These are phyloP conservation scores for Motacilla alba DNA, from an alignment of 2,113 vertebrate species.

Conservation along the genomic window DNA sequence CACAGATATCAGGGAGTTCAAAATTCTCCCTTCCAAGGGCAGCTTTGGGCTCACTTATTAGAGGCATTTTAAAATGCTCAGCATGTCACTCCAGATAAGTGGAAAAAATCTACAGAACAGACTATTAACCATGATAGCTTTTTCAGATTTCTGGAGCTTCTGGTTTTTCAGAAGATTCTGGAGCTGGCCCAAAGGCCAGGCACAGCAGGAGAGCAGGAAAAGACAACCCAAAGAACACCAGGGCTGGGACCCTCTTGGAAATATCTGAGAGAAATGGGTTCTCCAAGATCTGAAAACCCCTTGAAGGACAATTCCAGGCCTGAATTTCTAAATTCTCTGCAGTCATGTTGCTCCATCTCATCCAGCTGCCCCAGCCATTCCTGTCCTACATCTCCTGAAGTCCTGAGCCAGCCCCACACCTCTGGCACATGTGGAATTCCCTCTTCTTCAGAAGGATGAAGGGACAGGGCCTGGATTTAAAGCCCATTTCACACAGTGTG, in stretches of 20 bases:
- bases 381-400: neutral
- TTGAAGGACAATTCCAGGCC: neutral
- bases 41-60: neutral
- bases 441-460: neutral
- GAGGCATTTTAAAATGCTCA: neutral
- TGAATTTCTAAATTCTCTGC: neutral
- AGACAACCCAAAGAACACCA: neutral
- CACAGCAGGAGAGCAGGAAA: neutral
- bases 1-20: neutral
- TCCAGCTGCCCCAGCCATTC: neutral
- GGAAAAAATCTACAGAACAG: neutral
- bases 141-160: too few species aligned
- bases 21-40: neutral
- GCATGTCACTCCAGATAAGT: neutral
- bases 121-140: neutral
- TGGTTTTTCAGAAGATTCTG: neutral
- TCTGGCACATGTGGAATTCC: rapidly evolving
- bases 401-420: neutral
- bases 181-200: neutral
- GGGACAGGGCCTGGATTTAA: neutral
- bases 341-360: neutral
- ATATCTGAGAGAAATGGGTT: neutral
- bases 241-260: neutral
- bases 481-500: neutral
- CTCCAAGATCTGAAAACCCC: neutral